phyloP scores from a whole-genome alignment of 2,888 invertebrate genomes.

The Erebia aethiops region DNA sequence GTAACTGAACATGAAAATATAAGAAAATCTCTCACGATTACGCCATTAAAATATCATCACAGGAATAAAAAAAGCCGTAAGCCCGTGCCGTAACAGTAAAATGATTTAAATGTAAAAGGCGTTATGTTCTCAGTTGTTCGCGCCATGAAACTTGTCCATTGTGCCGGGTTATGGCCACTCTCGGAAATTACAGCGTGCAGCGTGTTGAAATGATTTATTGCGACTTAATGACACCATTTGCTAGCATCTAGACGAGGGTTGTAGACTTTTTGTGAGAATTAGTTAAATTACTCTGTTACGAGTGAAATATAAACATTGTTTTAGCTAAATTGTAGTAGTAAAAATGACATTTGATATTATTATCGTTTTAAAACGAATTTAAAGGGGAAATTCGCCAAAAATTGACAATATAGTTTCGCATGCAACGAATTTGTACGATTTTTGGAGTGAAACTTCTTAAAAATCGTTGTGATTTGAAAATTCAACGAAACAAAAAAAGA shows the following conservation, averaged over 20 bases:
- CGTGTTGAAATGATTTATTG: slow-evolving; percentile 41
- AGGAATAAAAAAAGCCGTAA: slow-evolving; percentile 17
- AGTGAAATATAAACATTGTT: background rate
- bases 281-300: slow-evolving; percentile 8
- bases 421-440: too few relatives aligned
- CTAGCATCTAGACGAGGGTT: slow-evolving; percentile 25
- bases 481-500: too few relatives aligned
- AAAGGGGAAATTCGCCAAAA: too few relatives aligned
- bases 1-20: background rate
- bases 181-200: slow-evolving; percentile 39
- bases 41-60: slow-evolving; percentile 20
- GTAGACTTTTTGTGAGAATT: slow-evolving; percentile 17
- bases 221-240: slow-evolving; percentile 39
- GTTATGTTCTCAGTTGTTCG: slow-evolving; percentile 28
- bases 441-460: too few relatives aligned
- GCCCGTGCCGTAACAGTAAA: slow-evolving; percentile 19
- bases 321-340: background rate
- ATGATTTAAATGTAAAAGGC: slow-evolving; percentile 33
- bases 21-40: slow-evolving; percentile 10
- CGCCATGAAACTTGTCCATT: slow-evolving; percentile 36
- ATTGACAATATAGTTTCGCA: too few relatives aligned
- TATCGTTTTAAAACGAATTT: too few relatives aligned
- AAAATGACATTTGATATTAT: too few relatives aligned
- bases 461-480: too few relatives aligned
- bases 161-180: slow-evolving; percentile 39